Evolutionary conservation across 2,113 vertebrate genomes (phyloP).

Genomic region (Eublepharis macularius): DNA sequence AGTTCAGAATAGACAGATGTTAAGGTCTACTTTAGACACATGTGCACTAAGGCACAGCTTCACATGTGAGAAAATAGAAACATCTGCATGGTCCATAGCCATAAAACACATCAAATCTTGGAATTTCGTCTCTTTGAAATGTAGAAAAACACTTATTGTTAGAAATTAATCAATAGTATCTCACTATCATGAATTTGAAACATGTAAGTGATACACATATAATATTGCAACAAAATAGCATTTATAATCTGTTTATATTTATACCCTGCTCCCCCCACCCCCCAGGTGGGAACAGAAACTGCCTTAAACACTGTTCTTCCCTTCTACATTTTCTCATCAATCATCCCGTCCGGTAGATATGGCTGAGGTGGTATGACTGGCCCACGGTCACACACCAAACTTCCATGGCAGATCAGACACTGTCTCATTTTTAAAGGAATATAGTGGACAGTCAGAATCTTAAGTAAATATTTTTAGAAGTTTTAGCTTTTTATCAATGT

Average conservation of each 20-base stretch:
- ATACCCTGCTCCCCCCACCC: no score
- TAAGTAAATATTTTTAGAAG: no score
- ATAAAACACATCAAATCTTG: neutral
- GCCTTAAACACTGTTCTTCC: no score
- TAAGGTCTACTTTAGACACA: neutral
- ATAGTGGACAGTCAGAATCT: neutral
- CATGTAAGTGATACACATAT: neutral
- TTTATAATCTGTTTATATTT: neutral
- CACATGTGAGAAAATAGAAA: neutral
- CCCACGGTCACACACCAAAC: no score
- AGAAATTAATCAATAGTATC: neutral
- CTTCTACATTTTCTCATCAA: no score
- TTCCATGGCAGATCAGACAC: no score
- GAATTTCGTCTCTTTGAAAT: neutral
- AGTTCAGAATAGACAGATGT: neutral
- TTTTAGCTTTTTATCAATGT: neutral
- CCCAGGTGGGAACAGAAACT: no score
- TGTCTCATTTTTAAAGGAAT: no score
- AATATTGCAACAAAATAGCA: neutral
- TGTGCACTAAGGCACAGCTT: neutral
- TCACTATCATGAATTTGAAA: slow-evolving; percentile 11
- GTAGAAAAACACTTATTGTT: neutral
- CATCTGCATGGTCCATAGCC: neutral
- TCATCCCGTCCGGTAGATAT: no score
- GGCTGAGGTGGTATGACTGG: no score